phyloP scores from a whole-genome alignment of 2,888 invertebrate species.

The Leptopilina drosophilae region DNA sequence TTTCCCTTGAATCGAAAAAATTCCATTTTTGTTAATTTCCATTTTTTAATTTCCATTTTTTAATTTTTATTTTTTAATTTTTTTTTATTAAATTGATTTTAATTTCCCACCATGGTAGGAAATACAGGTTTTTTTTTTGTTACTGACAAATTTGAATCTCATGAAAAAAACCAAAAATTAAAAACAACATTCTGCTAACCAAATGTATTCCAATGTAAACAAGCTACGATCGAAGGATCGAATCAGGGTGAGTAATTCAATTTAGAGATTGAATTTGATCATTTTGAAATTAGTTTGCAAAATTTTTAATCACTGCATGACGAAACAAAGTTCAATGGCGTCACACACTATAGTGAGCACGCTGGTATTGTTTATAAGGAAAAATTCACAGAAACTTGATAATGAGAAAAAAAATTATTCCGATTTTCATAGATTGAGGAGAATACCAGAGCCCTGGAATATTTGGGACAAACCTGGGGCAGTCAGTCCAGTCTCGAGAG shows the following conservation, averaged over 20 bases:
- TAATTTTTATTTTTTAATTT: too few species aligned
- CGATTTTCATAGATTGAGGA: constrained; percentile 89
- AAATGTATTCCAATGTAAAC: constrained; percentile 73
- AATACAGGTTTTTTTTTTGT: background rate
- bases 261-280: constrained; percentile 12
- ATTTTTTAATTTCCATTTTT: too few species aligned
- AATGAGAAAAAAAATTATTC: background rate
- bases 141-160: constrained; percentile 2
- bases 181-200: constrained; percentile 66
- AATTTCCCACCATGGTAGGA: too few species aligned
- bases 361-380: constrained; percentile 55
- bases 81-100: too few species aligned
- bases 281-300: constrained; percentile 11
- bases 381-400: background rate
- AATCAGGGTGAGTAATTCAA: constrained; percentile 72
- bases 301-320: constrained; percentile 7
- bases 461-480: constrained; percentile 89
- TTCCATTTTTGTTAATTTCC: too few species aligned
- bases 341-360: constrained; percentile 55
- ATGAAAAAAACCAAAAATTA: background rate
- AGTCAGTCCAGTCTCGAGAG: constrained; percentile 91
- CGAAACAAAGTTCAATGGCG: constrained; percentile 39
- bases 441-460: constrained; percentile 92
- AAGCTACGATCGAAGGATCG: constrained; percentile 77
- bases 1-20: too few species aligned